Percentiles rank a stretch among this genome's conserved stretches.
Conservation (phyloP, 2,113 vertebrate genomes). For the Sphaerodactylus townsendi region DNA sequence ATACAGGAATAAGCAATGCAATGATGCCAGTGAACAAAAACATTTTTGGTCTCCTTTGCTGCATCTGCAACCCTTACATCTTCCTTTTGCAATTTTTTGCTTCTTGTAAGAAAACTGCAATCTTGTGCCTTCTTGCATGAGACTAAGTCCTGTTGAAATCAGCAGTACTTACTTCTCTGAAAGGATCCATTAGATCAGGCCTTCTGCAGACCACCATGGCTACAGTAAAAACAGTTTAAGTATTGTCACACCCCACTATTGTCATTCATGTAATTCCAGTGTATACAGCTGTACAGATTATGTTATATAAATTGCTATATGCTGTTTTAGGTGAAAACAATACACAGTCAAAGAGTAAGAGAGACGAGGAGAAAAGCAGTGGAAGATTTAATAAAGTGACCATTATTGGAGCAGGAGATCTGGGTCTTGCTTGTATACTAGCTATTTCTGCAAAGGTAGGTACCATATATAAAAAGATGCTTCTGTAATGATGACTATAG, state of each 20-base stretch:
- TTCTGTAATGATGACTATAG: background rate
- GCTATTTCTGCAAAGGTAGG: slow-evolving; percentile 89
- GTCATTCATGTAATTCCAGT: background rate
- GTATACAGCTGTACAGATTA: slow-evolving; percentile 8
- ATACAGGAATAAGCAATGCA: background rate
- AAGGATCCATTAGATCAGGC: background rate
- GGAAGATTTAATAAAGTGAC: slow-evolving; percentile 82
- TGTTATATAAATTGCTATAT: slow-evolving; percentile 15
- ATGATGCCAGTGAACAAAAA: background rate
- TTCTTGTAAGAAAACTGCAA: background rate
- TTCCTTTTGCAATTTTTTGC: background rate
- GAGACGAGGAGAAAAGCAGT: slow-evolving; percentile 62
- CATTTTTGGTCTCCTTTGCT: background rate
- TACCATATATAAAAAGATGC: background rate
- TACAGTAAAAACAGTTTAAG: slow-evolving; percentile 23
- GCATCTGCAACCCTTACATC: background rate
- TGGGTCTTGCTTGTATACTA: slow-evolving; percentile 89
- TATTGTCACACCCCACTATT: background rate
- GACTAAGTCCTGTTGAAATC: background rate
- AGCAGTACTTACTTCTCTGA: background rate
- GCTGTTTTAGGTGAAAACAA: slow-evolving; percentile 72
- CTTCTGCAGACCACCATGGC: background rate
- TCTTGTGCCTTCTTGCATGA: background rate
- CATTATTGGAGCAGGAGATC: slow-evolving; percentile 90
- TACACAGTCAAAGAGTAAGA: slow-evolving; percentile 58